Evolutionary conservation across 2,113 vertebrate genomes (phyloP).

Genomic region (Brachyhypopomus occidentalis): DNA sequence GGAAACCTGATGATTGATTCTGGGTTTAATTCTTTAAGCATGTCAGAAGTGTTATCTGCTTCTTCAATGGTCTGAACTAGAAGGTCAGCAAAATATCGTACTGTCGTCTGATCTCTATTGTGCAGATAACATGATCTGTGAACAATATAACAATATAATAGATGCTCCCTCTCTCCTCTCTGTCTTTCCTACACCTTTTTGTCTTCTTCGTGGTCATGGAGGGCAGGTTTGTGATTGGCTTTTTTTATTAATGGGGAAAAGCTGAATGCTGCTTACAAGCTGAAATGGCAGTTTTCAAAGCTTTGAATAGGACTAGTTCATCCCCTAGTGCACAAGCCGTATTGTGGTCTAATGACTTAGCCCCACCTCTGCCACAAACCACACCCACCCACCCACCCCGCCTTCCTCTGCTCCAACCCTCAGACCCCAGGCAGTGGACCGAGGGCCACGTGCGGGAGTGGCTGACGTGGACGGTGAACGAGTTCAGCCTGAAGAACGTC

Average conservation of each 20-base stretch:
- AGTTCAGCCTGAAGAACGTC: conserved; percentile 96
- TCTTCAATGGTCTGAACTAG: background rate
- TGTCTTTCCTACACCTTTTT: background rate
- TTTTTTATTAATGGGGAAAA: too few species aligned
- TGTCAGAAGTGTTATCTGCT: background rate
- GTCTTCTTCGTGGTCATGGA: background rate
- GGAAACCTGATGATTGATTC: background rate
- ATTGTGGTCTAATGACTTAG: background rate
- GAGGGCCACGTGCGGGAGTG: conserved; percentile 92
- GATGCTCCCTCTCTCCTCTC: background rate
- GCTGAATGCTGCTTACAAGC: background rate
- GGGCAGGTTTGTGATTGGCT: too few species aligned
- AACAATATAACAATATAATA: too few species aligned
- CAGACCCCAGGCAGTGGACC: conserved; percentile 96
- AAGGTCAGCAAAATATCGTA: too few species aligned
- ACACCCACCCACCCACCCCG: too few species aligned
- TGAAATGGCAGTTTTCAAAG: background rate
- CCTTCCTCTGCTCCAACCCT: background rate
- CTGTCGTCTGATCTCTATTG: too few species aligned
- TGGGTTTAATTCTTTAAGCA: background rate
- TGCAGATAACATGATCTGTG: too few species aligned
- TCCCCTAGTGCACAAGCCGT: background rate
- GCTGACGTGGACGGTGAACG: conserved; percentile 96
- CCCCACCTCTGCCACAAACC: background rate
- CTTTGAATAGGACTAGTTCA: background rate